Conservation (phyloP, 2,797 vertebrate genomes). For the Chaenodraco wilsoni region DNA sequence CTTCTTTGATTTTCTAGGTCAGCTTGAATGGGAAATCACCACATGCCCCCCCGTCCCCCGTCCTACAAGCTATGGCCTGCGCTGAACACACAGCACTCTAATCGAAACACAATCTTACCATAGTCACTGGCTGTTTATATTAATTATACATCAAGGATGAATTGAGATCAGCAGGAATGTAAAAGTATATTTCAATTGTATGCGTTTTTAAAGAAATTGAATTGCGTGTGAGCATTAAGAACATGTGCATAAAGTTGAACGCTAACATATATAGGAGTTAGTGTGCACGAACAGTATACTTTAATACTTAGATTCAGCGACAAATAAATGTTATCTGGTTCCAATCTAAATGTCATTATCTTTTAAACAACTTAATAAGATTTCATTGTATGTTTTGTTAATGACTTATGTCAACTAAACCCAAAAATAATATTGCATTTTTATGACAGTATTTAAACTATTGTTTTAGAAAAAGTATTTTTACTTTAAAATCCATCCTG, state of each 20-base stretch:
- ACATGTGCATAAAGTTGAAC: neutral
- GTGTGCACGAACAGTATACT: neutral
- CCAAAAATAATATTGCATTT: neutral
- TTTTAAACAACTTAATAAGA: neutral
- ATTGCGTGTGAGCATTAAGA: neutral
- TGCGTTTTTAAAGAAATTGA: slow-evolving; percentile 19
- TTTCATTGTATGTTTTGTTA: neutral
- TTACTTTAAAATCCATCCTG: neutral
- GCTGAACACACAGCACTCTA: slow-evolving; percentile 17
- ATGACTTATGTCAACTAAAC: neutral
- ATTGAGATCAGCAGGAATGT: slow-evolving; percentile 17
- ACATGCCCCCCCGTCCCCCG: slow-evolving; percentile 21
- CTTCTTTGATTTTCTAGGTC: slow-evolving; percentile 82
- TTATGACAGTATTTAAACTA: neutral
- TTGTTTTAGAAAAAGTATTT: neutral
- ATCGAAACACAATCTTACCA: slow-evolving; percentile 33
- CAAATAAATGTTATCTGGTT: neutral
- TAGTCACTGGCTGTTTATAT: slow-evolving; percentile 13
- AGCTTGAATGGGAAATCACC: slow-evolving; percentile 70
- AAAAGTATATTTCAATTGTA: slow-evolving; percentile 7
- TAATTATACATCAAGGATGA: slow-evolving; percentile 41
- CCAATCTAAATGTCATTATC: neutral
- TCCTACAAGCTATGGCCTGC: slow-evolving; percentile 24
- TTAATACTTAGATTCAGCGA: neutral
- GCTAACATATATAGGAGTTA: neutral